Conservation (phyloP, 2,113 vertebrate species). For the Anas platyrhynchos region DNA sequence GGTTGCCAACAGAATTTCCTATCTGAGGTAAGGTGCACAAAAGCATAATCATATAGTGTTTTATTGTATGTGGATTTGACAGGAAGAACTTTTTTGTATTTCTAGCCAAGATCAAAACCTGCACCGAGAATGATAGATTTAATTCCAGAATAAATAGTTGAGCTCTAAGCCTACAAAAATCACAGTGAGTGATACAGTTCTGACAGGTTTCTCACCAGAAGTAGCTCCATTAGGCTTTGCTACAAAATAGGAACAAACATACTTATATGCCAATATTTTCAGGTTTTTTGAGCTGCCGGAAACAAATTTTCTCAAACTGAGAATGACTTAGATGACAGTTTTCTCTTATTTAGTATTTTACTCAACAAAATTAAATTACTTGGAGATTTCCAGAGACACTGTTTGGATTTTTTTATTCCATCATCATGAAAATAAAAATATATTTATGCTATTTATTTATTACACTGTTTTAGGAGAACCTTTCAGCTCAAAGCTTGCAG, state of each 20-base stretch:
- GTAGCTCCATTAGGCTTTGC: not conserved
- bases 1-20: not conserved
- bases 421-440: not conserved
- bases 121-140: not conserved
- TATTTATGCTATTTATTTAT: not conserved
- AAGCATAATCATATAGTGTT: not conserved
- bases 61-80: not conserved
- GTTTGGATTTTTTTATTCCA: not conserved
- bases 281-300: not conserved
- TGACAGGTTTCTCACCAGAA: not conserved
- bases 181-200: not conserved
- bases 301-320: not conserved
- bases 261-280: not conserved
- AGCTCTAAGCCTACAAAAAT: constrained; percentile 6
- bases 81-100: not conserved
- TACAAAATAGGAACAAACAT: not conserved
- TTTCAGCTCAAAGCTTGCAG: not conserved
- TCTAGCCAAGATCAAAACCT: not conserved
- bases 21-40: not conserved
- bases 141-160: constrained; percentile 8
- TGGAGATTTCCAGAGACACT: not conserved
- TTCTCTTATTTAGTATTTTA: not conserved
- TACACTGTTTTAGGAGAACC: not conserved
- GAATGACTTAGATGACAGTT: not conserved
- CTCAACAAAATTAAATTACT: not conserved